Conservation (phyloP, 2,888 invertebrate genomes). For the Nemapogon koenigi region DNA sequence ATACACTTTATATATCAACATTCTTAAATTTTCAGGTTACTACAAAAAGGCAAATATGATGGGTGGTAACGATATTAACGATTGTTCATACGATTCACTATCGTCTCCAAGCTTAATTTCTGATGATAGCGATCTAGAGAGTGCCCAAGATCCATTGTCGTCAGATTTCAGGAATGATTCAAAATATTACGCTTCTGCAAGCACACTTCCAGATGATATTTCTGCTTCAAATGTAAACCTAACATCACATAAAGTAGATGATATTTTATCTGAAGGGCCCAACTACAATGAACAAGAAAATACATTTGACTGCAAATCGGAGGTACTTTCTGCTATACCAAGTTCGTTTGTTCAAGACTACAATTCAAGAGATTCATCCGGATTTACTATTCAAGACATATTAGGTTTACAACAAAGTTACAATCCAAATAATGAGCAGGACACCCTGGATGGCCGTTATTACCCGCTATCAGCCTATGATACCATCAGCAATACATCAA, state of each 20-base stretch:
- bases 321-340: conserved; percentile 33
- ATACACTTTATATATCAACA: no score
- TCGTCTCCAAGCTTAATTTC: conserved; percentile 35
- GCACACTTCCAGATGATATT: conserved; percentile 10
- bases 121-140: conserved; percentile 21
- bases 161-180: conserved; percentile 25
- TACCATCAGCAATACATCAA: conserved; percentile 44
- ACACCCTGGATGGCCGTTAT: conserved; percentile 35
- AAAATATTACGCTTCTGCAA: conserved; percentile 14
- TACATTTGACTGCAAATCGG: conserved; percentile 36
- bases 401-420: conserved; percentile 50
- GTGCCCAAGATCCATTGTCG: conserved; percentile 35
- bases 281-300: conserved; percentile 31
- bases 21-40: no score
- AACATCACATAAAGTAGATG: conserved; percentile 49
- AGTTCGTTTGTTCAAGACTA: conserved; percentile 47
- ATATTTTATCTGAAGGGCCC: conserved; percentile 42
- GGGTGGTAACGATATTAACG: no score
- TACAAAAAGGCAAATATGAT: no score
- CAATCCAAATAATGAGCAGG: conserved; percentile 26
- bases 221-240: conserved; percentile 15
- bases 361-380: conserved; percentile 54
- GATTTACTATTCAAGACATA: conserved; percentile 58
- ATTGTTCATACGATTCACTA: not conserved
- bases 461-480: conserved; percentile 47